Conservation (phyloP, 2,113 vertebrate species). For the Felis chaus region DNA sequence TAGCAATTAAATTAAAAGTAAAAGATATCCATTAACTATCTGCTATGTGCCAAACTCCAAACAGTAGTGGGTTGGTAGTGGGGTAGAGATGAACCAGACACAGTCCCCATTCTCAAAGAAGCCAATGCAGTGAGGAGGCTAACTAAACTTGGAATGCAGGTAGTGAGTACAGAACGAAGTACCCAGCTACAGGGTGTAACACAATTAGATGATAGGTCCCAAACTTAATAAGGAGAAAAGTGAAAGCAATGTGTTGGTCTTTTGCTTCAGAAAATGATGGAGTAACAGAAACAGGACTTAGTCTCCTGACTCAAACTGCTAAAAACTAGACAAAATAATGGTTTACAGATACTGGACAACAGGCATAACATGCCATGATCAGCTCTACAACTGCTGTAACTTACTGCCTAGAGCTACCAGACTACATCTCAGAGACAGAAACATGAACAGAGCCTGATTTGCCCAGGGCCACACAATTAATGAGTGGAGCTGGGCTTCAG, state of each 20-base stretch:
- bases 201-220: neutral
- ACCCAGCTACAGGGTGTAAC: neutral
- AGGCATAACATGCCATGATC: neutral
- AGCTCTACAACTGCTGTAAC: neutral
- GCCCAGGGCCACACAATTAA: neutral
- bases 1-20: neutral
- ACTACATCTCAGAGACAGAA: neutral
- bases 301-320: neutral
- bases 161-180: neutral
- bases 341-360: neutral
- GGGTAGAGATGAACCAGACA: neutral
- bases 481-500: neutral
- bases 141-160: neutral
- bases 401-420: neutral
- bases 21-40: neutral
- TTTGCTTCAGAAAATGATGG: neutral
- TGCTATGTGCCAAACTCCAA: neutral
- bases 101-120: neutral
- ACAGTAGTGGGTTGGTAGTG: neutral
- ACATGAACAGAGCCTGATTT: neutral
- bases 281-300: neutral
- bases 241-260: slow-evolving; percentile 1
- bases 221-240: neutral
- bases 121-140: neutral
- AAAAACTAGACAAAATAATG: neutral